Base-by-base conservation (phyloP, 92 coral and sea anemone species). In the Pocillopora meandrina region DNA sequence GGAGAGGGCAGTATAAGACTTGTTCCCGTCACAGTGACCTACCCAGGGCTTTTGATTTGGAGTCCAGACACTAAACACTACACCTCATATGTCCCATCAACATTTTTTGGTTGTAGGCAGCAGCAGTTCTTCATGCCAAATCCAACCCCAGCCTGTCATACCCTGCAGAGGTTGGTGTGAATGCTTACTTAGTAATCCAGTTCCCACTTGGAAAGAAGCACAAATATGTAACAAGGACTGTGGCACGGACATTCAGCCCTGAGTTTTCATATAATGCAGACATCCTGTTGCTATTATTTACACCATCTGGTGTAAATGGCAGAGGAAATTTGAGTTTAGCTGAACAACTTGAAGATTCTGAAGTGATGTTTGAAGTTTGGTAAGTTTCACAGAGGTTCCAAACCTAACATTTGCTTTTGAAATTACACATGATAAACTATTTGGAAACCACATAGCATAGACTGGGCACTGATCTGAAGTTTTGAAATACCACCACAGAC, bases 141-240 rank as follows among this genome's bases (percentile, higher is more conserved):
- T 80, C 89, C 65, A 87, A 86, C 74, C 82, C 97, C 19, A 78
- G 86, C 85, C 80, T 97, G 83, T 89, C 94, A 3, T 97, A 94
- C 87, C 95, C 98, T 55, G 91, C 99, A 59, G 98, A 97, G 61
- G 98, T 97, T 68, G 99, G 98, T 57, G 94, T 95, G 78, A 97
- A 94, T 76, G 76, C 89, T 11, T 97, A 92, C 84, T 90, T 94
- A 2, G 90, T 94, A 65, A 86, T 95, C 78, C 95, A 91, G 56
- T 82, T 97, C 73, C 99, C 99, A 21, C 73, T 97, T 52, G 94
- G 95, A 56, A 93, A 87, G 80, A 92, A 90, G 87, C 83, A 42
- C 42, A 86, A 76, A 70, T 85, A 89, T 79, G 75, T 90, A 70
- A 92, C 96, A 10, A 92, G 98, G 75, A 91, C 99, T 21, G 92